phyloP scores from a whole-genome alignment of 2,113 vertebrate species.

The Proteles cristata region DNA sequence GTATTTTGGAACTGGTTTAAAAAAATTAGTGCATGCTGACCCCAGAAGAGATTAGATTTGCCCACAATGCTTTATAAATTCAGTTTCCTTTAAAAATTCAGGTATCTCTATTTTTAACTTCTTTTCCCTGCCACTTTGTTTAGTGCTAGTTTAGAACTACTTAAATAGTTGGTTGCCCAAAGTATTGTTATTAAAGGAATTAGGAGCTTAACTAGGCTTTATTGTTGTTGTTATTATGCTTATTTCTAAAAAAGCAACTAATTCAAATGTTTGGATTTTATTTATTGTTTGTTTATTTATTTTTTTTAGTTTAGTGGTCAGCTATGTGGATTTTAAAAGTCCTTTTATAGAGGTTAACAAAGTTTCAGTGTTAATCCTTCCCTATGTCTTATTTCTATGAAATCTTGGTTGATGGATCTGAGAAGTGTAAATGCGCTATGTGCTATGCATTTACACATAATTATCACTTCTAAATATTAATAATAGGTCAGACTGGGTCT shows the following conservation, averaged over 20 bases:
- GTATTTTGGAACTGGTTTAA: neutral
- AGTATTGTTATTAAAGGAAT: slow-evolving; percentile 1
- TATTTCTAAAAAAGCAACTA: neutral
- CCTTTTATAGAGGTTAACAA: neutral
- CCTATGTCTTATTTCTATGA: slow-evolving; percentile 9
- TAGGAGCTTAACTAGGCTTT: neutral
- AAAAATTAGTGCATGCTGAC: neutral
- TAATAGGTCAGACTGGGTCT: neutral
- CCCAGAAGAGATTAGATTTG: neutral
- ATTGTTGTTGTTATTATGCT: neutral
- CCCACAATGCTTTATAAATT: neutral
- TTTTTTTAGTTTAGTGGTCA: neutral
- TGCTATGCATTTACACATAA: neutral
- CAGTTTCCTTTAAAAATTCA: neutral
- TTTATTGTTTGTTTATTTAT: neutral
- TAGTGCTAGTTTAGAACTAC: neutral
- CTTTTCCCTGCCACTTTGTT: neutral
- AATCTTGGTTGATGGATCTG: neutral
- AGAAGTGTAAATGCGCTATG: neutral
- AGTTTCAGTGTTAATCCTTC: neutral
- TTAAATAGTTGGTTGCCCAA: neutral
- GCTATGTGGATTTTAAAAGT: neutral
- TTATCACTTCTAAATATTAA: slow-evolving; percentile 1
- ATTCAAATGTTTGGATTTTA: neutral
- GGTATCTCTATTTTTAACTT: neutral